Base-by-base conservation (phyloP, 2,113 vertebrate genomes). In the Siphamia tubifer region DNA sequence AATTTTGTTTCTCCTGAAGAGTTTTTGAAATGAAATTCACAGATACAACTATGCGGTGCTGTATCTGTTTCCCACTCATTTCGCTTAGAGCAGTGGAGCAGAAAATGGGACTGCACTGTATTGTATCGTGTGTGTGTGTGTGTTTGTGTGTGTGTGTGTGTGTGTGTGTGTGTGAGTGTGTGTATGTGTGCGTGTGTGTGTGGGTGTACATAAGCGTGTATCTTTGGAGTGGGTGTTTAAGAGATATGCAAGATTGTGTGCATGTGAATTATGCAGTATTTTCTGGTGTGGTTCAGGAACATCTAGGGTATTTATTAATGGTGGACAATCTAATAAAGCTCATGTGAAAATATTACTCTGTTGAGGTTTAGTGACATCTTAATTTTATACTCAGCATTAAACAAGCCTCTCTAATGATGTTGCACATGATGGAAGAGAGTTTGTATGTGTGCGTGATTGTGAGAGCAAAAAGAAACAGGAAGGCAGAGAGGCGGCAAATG, bases 11-110 rank as follows among this genome's bases (percentile, higher is more conserved):
- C 60, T 71, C 55, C 51, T 35, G 1, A 73, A 71, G 48, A 52
- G 40, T 6, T 68, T 81, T 70, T 56, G 27, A 62, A 75, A 74
- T 67, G 35, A 32, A 65, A 82, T 64, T 63, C 55, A 53, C 17
- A 63, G 57, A 71, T 71, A 48, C 39, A 69, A 74, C 61, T 63
- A 35, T 51, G 34, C 10, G 35, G 40, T 61, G 49, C 48, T 73
- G 61, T 68, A 52, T 79, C 62, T 80, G 49, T 78, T 78, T 72
- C 66, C 70, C 68, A 83, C 75, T 83, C 68, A 54, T 78, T 80
- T 79, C 58, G 54, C 76, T 68, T 54, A 63, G 56, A 68, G 83
- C 52, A 5, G 34, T 73, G 51, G 43, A 83, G 70, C 65, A 77
- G 54, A 83, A 83, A 86, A 82, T 66, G 52, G 34, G 45, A 69